Percentiles rank a stretch among this genome's conserved stretches.
Evolutionary conservation across 1,140 invertebrate species (phyloP).

Genomic region (Camponotus floridanus): DNA sequence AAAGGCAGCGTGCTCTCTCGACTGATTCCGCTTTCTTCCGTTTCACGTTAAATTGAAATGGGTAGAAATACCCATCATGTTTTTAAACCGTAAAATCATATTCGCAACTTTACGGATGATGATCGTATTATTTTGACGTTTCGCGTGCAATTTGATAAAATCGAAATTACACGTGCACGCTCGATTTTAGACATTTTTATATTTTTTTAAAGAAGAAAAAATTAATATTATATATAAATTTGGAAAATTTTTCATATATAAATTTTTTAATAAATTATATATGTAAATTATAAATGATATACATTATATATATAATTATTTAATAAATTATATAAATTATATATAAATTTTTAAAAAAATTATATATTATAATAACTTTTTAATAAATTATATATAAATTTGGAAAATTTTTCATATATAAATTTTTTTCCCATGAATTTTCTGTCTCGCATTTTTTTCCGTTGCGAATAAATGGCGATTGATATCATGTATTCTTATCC

Average conservation of each 20-base stretch:
- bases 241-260: no score
- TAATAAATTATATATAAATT: no score
- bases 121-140: not conserved
- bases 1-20: constrained; percentile 18
- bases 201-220: not conserved
- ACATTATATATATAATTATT: no score
- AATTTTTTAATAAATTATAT: no score
- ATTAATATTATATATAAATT: no score
- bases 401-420: no score
- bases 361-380: no score
- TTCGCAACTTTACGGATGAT: constrained; percentile 30
- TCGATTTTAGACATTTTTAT: not conserved
- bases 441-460: constrained; percentile 1
- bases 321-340: no score
- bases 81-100: constrained; percentile 45
- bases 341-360: no score
- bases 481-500: not conserved
- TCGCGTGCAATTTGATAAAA: not conserved
- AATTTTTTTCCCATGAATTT: not conserved
- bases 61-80: not conserved
- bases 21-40: constrained; percentile 52
- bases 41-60: constrained; percentile 49
- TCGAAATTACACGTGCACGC: not conserved
- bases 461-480: not conserved
- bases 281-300: no score